Evolutionary conservation across 2,797 vertebrate genomes (phyloP).

Genomic region (Rhinatrema bivittatum): DNA sequence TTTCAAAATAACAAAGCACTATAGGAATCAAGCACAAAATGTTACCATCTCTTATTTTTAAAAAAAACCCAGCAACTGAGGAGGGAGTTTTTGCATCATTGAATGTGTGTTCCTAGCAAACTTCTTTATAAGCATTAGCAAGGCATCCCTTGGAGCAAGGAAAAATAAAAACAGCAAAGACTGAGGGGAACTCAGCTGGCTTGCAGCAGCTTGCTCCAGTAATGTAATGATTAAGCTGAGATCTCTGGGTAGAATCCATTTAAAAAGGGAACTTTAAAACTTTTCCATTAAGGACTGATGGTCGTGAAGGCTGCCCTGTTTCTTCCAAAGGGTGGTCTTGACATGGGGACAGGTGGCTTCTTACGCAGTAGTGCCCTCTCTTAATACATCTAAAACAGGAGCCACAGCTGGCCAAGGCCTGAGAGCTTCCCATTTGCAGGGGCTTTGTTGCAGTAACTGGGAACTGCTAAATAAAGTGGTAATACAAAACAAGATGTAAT

Average conservation of each 20-base stretch:
- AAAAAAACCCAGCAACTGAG: constrained; percentile 26
- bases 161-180: not conserved
- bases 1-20: too few species aligned
- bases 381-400: not conserved
- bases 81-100: too few species aligned
- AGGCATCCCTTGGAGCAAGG: fast-evolving
- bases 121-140: not conserved
- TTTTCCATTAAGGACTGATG: not conserved
- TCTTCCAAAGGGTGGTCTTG: not conserved
- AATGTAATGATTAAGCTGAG: not conserved
- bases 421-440: not conserved
- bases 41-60: too few species aligned
- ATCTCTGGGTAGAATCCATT: not conserved
- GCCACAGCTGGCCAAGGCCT: constrained; percentile 10
- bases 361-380: constrained; percentile 21
- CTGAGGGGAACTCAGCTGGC: constrained; percentile 4
- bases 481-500: not conserved
- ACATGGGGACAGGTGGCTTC: not conserved
- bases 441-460: constrained; percentile 6
- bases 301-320: not conserved
- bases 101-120: fast-evolving
- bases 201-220: not conserved
- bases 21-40: constrained; percentile 1
- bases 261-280: constrained; percentile 6
- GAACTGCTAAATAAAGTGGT: not conserved